A percentile compares a stretch with the other conserved stretches of the same genome.
Evolutionary conservation across 1,140 invertebrate genomes (phyloP).

Genomic region (Triops longicaudatus): DNA sequence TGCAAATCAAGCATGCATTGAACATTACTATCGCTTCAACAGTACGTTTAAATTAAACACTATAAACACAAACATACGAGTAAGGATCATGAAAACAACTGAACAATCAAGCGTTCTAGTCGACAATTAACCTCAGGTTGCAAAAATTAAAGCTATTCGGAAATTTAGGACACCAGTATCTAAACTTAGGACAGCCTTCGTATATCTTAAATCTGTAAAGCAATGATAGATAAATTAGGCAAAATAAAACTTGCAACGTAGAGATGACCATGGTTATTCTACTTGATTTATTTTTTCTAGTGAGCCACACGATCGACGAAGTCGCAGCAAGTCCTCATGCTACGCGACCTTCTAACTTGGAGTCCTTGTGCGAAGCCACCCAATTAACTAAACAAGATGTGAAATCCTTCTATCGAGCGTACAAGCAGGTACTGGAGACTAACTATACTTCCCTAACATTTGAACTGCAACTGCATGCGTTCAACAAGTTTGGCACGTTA

Average conservation of each 20-base stretch:
- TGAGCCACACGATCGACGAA: background rate
- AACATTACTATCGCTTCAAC: no score
- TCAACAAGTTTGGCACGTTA: constrained; percentile 1
- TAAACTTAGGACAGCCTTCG: no score
- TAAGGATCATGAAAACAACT: no score
- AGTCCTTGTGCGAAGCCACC: constrained; percentile 21
- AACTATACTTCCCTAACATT: background rate
- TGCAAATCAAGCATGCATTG: no score
- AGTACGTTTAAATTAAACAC: no score
- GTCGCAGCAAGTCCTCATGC: background rate
- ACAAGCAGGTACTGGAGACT: constrained; percentile 22
- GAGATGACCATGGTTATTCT: background rate
- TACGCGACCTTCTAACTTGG: constrained; percentile 10
- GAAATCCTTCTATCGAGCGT: constrained; percentile 27
- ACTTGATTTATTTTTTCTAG: background rate
- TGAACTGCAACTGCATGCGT: background rate
- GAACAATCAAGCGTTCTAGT: no score
- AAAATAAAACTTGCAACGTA: background rate
- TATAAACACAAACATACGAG: no score
- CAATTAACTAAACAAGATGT: constrained; percentile 26
- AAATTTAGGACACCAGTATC: no score
- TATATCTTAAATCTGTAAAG: no score
- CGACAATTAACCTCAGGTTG: no score
- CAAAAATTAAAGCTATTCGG: no score
- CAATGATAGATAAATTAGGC: no score